Base-by-base conservation (phyloP, 2,113 vertebrate species). In the Corythornis cristatus region DNA sequence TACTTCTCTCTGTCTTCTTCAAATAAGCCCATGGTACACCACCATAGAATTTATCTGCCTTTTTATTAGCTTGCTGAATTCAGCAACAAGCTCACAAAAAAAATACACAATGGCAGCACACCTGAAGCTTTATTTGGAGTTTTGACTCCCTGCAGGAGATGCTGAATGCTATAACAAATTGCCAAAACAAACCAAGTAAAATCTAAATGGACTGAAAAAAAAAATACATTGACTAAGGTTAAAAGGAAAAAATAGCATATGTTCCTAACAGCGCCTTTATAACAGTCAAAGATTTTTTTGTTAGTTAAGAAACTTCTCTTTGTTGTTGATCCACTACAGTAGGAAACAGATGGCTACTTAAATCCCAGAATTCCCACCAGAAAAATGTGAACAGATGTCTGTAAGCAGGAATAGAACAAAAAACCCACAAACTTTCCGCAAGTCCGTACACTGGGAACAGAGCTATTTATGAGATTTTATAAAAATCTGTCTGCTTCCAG, bases 351-450 rank as follows among this genome's bases (percentile, higher is more conserved):
- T 97, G 95, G 96, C 76, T 94, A 45, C 70, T 91, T 90, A 95
- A 95, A 93, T 95, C 94, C 88, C 90, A 96, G 66, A 96, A 96
- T 95, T 95, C 95, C 94, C 95, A 93, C 79, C 87, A 97, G 95
- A 46, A 96, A 93, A 93, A 84, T 86, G 62, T 71, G 86, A 96
- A 79, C 96, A 97, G 95, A 96, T 96, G 95, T 95, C 90, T 88
- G 51, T 72, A 94, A 95, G 89, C 71, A 96, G 83, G 79, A 96
- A 95, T 78, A 95, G 84, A 22, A 82, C 85, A 70, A 87, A 46
- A 33, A 11, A 4, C 48, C 21, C 11, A 45, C 21, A 23, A 50
- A 50, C n/a, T 85, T 92, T 93, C 66, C 70, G 8, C 64, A 74
- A 89, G 83, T 83, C 81, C 15, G 3, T 79, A 82, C 3, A 4